A percentile compares a stretch with the other conserved stretches of the same genome.
Conservation (phyloP, 2,113 vertebrate species). For the Thinocorus orbignyianus region DNA sequence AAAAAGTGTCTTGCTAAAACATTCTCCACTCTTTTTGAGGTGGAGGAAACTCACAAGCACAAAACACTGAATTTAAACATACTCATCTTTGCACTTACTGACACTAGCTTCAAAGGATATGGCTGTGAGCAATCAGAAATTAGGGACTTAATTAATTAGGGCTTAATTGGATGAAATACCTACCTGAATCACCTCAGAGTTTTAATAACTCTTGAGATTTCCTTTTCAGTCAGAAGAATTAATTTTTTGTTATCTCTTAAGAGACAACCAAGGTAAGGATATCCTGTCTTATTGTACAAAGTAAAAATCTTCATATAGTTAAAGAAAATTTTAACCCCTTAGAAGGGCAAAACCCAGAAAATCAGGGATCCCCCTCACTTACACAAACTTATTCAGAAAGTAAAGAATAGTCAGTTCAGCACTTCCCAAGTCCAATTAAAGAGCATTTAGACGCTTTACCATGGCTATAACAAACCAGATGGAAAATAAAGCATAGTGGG, state of each 20-base stretch:
- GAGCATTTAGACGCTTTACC: constrained; percentile 16
- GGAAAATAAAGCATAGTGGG: constrained; percentile 60
- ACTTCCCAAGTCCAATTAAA: constrained; percentile 5
- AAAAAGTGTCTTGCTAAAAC: neutral
- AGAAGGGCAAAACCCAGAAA: neutral
- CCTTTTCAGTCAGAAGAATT: constrained; percentile 39
- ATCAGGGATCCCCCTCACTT: neutral
- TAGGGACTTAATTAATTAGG: constrained; percentile 39
- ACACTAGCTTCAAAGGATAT: constrained; percentile 52
- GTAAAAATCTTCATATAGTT: neutral
- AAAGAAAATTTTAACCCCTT: constrained; percentile 19
- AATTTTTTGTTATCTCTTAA: constrained; percentile 46
- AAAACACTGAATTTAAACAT: neutral
- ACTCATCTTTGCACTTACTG: neutral
- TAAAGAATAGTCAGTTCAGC: neutral
- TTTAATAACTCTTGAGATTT: constrained; percentile 52
- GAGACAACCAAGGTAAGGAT: constrained; percentile 38
- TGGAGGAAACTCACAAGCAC: neutral
- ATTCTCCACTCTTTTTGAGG: constrained; percentile 3
- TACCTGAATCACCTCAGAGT: constrained; percentile 52
- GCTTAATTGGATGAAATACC: constrained; percentile 41
- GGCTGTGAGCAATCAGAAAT: constrained; percentile 40
- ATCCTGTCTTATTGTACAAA: constrained; percentile 27
- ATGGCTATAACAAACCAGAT: constrained; percentile 12
- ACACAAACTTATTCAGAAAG: neutral